Base-by-base conservation (phyloP, 2,888 invertebrate species). In the Amaurobius ferox region DNA sequence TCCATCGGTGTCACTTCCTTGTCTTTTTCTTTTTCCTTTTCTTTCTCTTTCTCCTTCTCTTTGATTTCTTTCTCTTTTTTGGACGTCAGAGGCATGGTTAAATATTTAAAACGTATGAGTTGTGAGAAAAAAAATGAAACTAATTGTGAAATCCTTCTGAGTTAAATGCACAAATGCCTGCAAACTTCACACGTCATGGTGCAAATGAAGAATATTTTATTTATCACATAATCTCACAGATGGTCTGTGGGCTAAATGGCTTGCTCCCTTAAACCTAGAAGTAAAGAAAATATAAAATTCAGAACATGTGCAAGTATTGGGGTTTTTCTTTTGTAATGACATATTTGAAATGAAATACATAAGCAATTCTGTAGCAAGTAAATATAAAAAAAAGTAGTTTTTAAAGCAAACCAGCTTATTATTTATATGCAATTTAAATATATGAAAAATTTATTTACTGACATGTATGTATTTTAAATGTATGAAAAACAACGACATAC, bases 21-120 rank as follows among this genome's bases (percentile, higher is more conserved):
- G 1, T 81, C 81, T 30, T 76, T 74, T 13, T 74, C 74, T 30
- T 76, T 76, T 16, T 76, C 74, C n/a, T 80, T 80, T 1, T 80
- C 79, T 29, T 80, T 80, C 16, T 80, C 80, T 30, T 81, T 83
- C 23, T 73, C 70, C 23, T 78, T 78, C 19, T 80, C 79, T 16
- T 80, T 74, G 7, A 26, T 73, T 40, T 68, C 68, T 26, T 68
- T 68, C 30, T 80, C 80, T 29, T 80, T 80, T 29, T 80, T 80
- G 23, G 67, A 68, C 19, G 80, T 80, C 28, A 80, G 80, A n/a
- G 80, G 80, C 80, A 80, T 80, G n/a, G 7, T 26, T 29, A 6
- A 55, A 3, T 23, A 23, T 55, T 55, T 23, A 55, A 55, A 55
- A 55, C 1, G 2, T 5, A 55, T 55, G 55, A 44, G 44, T 16